These are phyloP conservation scores for Labia minor DNA, from an alignment of 2,888 invertebrate species.

Conservation along the genomic window DNA sequence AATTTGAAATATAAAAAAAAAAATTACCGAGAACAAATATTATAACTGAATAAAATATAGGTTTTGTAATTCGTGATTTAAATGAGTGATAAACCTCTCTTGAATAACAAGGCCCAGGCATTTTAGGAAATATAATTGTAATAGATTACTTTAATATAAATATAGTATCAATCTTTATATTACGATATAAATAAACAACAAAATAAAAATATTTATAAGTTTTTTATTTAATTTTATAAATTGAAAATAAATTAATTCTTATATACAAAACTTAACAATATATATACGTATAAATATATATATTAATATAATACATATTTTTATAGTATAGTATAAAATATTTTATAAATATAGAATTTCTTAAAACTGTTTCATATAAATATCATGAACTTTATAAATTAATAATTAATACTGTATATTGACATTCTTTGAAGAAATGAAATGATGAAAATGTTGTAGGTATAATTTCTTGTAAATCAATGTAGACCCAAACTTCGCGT, in stretches of 20 bases:
- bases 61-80: background rate
- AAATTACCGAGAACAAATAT: background rate
- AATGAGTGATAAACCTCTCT: background rate
- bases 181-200: background rate
- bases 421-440: background rate
- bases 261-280: background rate
- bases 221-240: constrained; percentile 6
- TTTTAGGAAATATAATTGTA: background rate
- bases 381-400: background rate
- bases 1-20: too few species aligned
- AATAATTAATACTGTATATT: background rate
- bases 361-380: background rate
- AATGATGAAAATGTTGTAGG: background rate
- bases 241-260: constrained; percentile 9
- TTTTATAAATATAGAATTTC: background rate
- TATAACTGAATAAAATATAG: background rate
- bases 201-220: background rate
- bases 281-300: background rate
- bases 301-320: background rate
- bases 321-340: background rate
- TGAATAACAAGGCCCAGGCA: background rate
- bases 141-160: too few species aligned
- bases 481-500: background rate
- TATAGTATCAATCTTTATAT: too few species aligned
- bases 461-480: background rate